Percentiles rank a stretch among this genome's conserved stretches.
Evolutionary conservation across 2,113 vertebrate genomes (phyloP).

Genomic region (Varanus salvator): DNA sequence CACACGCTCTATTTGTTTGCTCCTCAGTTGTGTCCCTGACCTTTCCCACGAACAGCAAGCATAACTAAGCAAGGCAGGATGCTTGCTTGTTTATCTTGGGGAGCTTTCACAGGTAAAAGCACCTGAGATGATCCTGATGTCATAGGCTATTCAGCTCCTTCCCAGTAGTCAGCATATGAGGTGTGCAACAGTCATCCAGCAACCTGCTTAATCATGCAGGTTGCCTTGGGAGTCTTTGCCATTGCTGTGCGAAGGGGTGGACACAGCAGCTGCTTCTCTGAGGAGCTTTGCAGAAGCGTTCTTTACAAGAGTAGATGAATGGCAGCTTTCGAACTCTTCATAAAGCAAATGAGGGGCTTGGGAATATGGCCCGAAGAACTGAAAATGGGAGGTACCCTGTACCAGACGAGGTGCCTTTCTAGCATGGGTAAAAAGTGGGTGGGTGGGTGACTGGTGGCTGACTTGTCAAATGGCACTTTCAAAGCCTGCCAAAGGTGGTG

Average conservation of each 20-base stretch:
- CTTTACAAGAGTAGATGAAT: background rate
- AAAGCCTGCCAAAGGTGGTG: background rate
- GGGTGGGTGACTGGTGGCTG: too few species aligned
- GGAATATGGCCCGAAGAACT: background rate
- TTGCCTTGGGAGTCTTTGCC: background rate
- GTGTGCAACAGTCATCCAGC: background rate
- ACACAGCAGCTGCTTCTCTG: background rate
- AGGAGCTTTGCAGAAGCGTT: background rate
- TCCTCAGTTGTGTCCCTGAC: background rate
- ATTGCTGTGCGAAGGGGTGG: background rate
- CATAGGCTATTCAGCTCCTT: background rate
- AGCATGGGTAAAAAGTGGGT: background rate
- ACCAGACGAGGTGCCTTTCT: background rate
- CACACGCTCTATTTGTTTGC: background rate
- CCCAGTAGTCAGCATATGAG: background rate
- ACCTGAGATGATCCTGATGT: background rate
- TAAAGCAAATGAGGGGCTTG: background rate
- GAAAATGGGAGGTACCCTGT: background rate
- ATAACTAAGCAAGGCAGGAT: background rate
- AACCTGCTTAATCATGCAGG: slow-evolving; percentile 7
- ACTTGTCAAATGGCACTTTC: background rate
- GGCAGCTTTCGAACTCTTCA: background rate
- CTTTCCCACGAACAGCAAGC: background rate
- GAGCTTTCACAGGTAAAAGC: background rate
- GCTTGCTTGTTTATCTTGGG: background rate